Base-by-base conservation (phyloP, 2,113 vertebrate species). In the Petrocephalus microphthalmus region DNA sequence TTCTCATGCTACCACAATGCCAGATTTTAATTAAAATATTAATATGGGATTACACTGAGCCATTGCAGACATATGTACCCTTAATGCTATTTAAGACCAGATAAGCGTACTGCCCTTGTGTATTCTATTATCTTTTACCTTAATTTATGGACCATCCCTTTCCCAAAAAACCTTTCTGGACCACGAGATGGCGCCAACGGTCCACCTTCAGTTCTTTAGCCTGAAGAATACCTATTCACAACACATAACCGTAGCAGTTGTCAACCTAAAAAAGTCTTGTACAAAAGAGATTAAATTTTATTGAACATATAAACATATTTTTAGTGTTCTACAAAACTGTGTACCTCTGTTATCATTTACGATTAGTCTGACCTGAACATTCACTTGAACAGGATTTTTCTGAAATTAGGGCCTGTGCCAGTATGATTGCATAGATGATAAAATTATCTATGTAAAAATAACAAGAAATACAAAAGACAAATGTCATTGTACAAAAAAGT, bases 71-170 rank as follows among this genome's bases (percentile, higher is more conserved):
- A 84, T 25, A 51, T 15, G 47, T 84, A 52, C 81, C 19, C 81
- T 45, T 45, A 83, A 83, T 83, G 81, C 81, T 83, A n/a, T 83
- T 83, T 83, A 20, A 83, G 81, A 49, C 33, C 81, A 83, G 81
- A 45, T 82, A 20, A 82, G 33, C 60, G 25, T 67, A 67, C 60
- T 67, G n/a, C 42, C 42, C 3, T 42, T 42, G 42, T 42, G 42
- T 42, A 42, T 42, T 42, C 42, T 42, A 42, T 42, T 42, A 42
- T 42, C 1, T 42, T 1, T 42, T 42, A 42, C 42, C 42, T 42
- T 42, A 42, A 42, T 42, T 42, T 42, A 42, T 42, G n/a, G n/a
- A 64, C 60, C 8, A 64, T 64, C 10, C 60, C 3, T 64, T 64
- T 7, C 57, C 57, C n/a, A 64, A 52, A 8, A 11, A 52, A 52